Evolutionary conservation across 2,888 invertebrate species (phyloP), one percentile per base, ranked within the genome.

Genomic region (Athalia rosae): DNA sequence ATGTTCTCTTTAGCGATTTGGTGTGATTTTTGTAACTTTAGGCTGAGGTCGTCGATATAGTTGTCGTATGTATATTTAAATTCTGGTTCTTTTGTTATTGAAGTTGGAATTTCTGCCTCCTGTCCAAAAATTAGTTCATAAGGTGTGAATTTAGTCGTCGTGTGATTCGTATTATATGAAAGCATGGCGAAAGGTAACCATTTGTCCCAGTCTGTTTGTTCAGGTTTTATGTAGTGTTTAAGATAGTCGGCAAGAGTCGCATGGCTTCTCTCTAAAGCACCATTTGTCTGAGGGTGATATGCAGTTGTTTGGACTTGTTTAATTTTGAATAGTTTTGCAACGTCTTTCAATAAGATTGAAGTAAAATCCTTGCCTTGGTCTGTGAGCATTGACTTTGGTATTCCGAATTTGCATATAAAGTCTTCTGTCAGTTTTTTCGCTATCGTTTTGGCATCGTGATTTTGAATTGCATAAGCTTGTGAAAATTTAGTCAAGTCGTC

Each of bases 401-500:
- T 83, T 9, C 85, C 83, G 73, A 83, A 86, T 77, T 74, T 80
- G 67, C 80, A 80, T 28, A 86, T 82, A 58, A 82, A 83, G 76
- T 79, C 77, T 67, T 79, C 79, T 6, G 80, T 80, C 8, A 85
- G 81, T 56, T 53, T 80, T 76, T 81, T 81, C 0, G 87, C 87
- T 6, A 88, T 81, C 0, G 87, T 88, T 58, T 53, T 43, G 0
- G 89, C 84, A 82, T 87, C 85, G 41, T 84, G 84, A 82, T 88
- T 86, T 4, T 81, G 82, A 8, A 89, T 79, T 0, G 87, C 79
- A 59, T 79, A 81, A 5, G 87, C 87, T 78, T 83, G 80, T 9
- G 84, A 84, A 79, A 82, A 89, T 84, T 89, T 88, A 0, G 87
- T 85, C n/a, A 87, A 77, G 78, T 88, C 86, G 71, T 88, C 87